Percentiles rank a stretch among this genome's conserved stretches.
phyloP scores from a whole-genome alignment of 2,113 vertebrate genomes.

The Mustelus asterias region DNA sequence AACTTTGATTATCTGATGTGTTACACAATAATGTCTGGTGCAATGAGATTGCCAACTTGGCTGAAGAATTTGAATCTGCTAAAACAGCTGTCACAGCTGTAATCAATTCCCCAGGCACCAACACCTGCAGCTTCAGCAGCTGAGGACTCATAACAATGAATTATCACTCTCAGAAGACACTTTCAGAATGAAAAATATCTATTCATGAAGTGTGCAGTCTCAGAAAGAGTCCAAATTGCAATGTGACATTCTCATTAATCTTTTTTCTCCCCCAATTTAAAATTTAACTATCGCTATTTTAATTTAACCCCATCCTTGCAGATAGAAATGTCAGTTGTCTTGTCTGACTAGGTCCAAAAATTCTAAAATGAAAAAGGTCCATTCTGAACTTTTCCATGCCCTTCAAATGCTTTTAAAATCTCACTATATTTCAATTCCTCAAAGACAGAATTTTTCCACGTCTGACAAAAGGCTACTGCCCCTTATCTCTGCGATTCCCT shows the following conservation, averaged over 20 bases:
- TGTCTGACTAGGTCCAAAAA: neutral
- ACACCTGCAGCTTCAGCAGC: conserved; percentile 54
- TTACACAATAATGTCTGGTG: conserved; percentile 58
- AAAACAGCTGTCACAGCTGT: conserved; percentile 60
- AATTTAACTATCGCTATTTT: neutral
- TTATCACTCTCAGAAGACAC: conserved; percentile 45
- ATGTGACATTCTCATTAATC: neutral
- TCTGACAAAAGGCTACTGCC: neutral
- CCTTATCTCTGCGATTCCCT: neutral
- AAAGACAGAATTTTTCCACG: neutral
- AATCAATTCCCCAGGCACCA: conserved; percentile 53
- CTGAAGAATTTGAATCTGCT: conserved; percentile 50
- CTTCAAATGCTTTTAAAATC: neutral
- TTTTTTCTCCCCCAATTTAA: neutral
- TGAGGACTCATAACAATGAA: conserved; percentile 43
- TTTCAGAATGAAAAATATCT: conserved; percentile 32
- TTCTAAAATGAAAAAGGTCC: neutral
- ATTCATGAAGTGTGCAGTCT: neutral
- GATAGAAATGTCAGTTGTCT: neutral
- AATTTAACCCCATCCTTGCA: neutral
- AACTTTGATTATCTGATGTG: conserved; percentile 50
- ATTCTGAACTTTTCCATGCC: neutral
- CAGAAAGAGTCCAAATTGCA: neutral
- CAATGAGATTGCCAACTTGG: conserved; percentile 52
- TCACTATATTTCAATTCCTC: neutral